Evolutionary conservation across 2,113 vertebrate genomes (phyloP).

Genomic region (Mixornis gularis): DNA sequence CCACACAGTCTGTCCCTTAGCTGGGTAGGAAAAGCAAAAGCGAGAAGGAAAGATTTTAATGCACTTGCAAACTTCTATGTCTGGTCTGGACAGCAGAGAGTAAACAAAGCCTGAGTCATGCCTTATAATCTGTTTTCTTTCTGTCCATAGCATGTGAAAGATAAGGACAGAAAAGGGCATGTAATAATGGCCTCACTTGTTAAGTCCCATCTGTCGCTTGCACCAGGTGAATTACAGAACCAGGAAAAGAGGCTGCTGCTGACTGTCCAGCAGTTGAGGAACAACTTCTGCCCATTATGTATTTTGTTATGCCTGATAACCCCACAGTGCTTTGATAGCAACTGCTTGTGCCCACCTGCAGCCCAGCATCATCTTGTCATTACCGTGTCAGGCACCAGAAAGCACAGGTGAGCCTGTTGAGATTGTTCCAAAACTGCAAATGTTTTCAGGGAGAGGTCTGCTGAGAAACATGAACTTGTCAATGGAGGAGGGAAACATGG

Average conservation of each 20-base stretch:
- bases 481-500: background rate
- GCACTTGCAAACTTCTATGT: background rate
- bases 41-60: background rate
- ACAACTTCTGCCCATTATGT: background rate
- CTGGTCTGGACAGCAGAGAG: background rate
- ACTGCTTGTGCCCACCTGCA: background rate
- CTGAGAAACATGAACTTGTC: background rate
- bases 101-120: background rate
- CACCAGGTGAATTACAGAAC: background rate
- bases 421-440: background rate
- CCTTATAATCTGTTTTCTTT: background rate
- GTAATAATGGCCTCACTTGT: background rate
- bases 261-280: fast-evolving
- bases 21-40: background rate
- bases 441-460: background rate
- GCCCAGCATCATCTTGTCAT: background rate
- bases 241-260: background rate
- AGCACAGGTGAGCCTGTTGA: background rate
- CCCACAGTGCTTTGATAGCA: background rate
- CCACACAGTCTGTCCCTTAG: background rate
- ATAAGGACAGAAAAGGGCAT: background rate
- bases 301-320: background rate
- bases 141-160: background rate
- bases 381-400: background rate
- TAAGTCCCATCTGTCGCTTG: fast-evolving